Evolutionary conservation across 2,797 vertebrate species (phyloP).

Genomic region (Tapirus indicus): DNA sequence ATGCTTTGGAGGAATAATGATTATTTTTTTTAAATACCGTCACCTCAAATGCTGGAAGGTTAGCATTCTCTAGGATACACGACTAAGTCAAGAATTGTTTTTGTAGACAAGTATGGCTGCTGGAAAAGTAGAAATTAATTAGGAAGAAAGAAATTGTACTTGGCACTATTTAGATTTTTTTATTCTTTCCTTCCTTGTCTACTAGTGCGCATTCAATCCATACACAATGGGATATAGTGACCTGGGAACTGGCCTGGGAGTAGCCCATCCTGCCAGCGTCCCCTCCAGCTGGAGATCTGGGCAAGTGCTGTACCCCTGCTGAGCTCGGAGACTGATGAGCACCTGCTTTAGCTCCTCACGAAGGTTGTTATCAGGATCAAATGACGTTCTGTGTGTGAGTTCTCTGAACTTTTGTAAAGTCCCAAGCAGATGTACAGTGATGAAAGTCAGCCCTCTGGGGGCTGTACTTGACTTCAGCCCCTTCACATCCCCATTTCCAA

Average conservation of each 20-base stretch:
- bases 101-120: not conserved
- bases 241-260: not conserved
- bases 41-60: not conserved
- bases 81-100: slow-evolving; percentile 14
- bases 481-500: not conserved
- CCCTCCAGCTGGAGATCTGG: not conserved
- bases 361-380: not conserved
- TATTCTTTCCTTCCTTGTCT: not conserved
- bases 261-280: not conserved
- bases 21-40: not conserved
- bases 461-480: not conserved
- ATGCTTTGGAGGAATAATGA: not conserved
- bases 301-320: not conserved
- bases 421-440: not conserved
- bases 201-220: not conserved
- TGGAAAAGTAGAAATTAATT: slow-evolving; percentile 4
- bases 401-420: not conserved
- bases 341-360: not conserved
- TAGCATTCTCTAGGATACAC: not conserved
- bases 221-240: not conserved
- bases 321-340: not conserved
- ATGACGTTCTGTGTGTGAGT: not conserved
- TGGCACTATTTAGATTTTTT: not conserved
- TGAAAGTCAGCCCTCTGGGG: not conserved
- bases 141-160: not conserved